These are phyloP conservation scores for Limnephilus auricula DNA, from an alignment of 2,888 invertebrate genomes.

Conservation along the genomic window DNA sequence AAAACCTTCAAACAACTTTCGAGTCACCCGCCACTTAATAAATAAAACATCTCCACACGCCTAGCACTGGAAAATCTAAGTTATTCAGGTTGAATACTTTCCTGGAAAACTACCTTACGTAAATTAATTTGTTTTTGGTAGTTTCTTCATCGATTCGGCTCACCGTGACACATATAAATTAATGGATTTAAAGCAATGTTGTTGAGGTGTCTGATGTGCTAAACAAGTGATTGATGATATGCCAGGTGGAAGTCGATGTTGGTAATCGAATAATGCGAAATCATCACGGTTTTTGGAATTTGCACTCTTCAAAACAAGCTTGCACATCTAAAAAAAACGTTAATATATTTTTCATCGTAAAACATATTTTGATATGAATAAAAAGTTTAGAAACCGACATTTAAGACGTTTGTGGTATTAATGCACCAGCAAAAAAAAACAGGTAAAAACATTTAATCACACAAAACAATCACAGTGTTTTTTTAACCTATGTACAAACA, in stretches of 20 bases:
- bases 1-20: conserved; percentile 10
- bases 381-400: background rate
- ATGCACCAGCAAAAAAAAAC: background rate
- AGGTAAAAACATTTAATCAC: background rate
- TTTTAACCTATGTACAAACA: background rate
- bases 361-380: background rate
- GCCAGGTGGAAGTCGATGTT: background rate
- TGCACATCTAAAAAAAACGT: background rate
- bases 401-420: background rate
- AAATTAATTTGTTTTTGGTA: conserved; percentile 11
- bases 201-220: background rate
- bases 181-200: background rate
- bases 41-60: background rate
- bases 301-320: background rate
- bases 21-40: background rate
- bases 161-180: conserved; percentile 27
- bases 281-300: background rate
- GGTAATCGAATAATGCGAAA: background rate
- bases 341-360: background rate
- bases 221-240: background rate
- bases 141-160: conserved; percentile 45
- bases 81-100: background rate
- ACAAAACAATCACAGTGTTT: background rate
- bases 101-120: background rate
- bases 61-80: background rate